These are phyloP conservation scores for Heteractis magnifica DNA, from an alignment of 92 coral and sea anemone species.

Conservation along the genomic window DNA sequence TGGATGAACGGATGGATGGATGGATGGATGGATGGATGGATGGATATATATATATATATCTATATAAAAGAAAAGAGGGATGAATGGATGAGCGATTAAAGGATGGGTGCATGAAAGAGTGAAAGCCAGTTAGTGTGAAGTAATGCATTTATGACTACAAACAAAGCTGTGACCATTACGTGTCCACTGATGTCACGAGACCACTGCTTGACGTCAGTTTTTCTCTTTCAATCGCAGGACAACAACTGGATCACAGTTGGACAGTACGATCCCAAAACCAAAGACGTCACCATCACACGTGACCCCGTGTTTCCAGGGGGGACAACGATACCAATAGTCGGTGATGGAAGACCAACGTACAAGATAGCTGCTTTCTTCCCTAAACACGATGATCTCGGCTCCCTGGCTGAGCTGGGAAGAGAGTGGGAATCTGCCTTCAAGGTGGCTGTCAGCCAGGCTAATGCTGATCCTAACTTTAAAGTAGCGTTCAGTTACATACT, in stretches of 20 bases:
- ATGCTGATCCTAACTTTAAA: constrained; percentile 78
- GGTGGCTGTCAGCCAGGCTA: constrained; percentile 81
- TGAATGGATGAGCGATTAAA: not conserved
- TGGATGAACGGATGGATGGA: not conserved
- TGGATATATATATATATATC: too few relatives aligned
- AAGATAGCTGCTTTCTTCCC: constrained; percentile 99
- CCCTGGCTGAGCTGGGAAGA: constrained; percentile 74
- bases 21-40: not conserved
- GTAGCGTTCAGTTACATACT: constrained; percentile 84
- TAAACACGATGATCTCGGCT: constrained; percentile 65
- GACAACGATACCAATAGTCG: constrained; percentile 82
- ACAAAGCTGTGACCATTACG: not conserved
- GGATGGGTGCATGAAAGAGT: too few relatives aligned
- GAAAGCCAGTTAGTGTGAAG: too few relatives aligned
- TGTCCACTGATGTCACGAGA: not conserved
- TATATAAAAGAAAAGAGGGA: too few relatives aligned
- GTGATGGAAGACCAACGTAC: constrained; percentile 88
- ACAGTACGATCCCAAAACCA: constrained; percentile 62
- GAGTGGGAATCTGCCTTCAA: constrained; percentile 99
- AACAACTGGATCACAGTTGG: constrained; percentile 92
- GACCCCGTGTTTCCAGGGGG: constrained; percentile 95
- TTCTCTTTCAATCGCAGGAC: constrained; percentile 43
- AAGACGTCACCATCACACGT: constrained; percentile 74
- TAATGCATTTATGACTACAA: too few relatives aligned
- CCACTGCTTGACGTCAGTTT: not conserved